These are phyloP conservation scores for Callionymus lyra DNA, from an alignment of 2,113 vertebrate genomes.

Conservation along the genomic window DNA sequence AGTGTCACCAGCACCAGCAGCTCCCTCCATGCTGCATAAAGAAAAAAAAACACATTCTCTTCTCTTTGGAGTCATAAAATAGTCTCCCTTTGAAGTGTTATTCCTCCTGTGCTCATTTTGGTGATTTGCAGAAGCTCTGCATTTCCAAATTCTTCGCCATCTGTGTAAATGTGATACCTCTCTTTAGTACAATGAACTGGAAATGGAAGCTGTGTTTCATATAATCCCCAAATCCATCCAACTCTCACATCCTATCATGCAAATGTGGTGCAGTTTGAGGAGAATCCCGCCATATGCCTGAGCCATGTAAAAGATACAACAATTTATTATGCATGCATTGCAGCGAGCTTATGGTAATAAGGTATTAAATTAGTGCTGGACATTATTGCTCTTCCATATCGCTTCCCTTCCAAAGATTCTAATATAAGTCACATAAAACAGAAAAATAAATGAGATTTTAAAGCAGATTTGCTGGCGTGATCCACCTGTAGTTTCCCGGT, in stretches of 20 bases:
- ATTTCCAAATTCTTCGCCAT: slow-evolving; percentile 65
- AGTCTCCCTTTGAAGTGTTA: slow-evolving; percentile 34
- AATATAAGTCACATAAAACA: slow-evolving; percentile 55
- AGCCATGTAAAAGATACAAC: slow-evolving; percentile 70
- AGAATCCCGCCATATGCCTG: slow-evolving; percentile 70
- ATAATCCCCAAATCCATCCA: slow-evolving; percentile 77
- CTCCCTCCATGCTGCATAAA: not conserved
- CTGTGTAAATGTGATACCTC: slow-evolving; percentile 73
- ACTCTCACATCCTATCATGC: slow-evolving; percentile 77
- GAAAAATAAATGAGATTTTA: slow-evolving; percentile 47
- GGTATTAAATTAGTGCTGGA: slow-evolving; percentile 77
- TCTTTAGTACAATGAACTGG: slow-evolving; percentile 70
- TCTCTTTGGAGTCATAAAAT: slow-evolving; percentile 6
- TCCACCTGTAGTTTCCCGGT: not conserved
- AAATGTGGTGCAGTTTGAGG: slow-evolving; percentile 72
- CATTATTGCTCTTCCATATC: slow-evolving; percentile 70
- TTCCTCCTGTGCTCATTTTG: slow-evolving; percentile 34
- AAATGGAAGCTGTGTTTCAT: slow-evolving; percentile 72
- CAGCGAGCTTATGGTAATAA: slow-evolving; percentile 74
- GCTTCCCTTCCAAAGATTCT: slow-evolving; percentile 61
- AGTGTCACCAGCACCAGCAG: no score
- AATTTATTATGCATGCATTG: slow-evolving; percentile 76
- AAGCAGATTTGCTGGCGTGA: slow-evolving; percentile 32
- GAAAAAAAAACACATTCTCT: slow-evolving; percentile 12
- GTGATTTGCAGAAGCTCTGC: slow-evolving; percentile 51